Evolutionary conservation across 2,888 invertebrate genomes (phyloP).

Genomic region (Drosophila prostipennis): DNA sequence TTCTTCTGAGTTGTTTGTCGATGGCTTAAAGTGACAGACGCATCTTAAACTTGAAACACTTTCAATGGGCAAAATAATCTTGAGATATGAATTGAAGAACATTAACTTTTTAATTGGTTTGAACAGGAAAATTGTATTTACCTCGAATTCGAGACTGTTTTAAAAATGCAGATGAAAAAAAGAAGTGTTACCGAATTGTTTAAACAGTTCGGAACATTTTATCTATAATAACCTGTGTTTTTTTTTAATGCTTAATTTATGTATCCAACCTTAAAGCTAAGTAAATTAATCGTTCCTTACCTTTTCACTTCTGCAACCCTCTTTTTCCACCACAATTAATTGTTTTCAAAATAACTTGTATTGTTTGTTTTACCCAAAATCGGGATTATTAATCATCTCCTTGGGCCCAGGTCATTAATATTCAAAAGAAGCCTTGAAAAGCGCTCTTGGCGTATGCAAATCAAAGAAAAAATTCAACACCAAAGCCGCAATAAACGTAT

Average conservation of each 20-base stretch:
- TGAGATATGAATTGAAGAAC: background rate
- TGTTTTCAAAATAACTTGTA: conserved; percentile 14
- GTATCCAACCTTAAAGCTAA: too few species aligned
- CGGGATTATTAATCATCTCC: conserved; percentile 39
- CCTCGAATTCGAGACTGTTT: background rate
- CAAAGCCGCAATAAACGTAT: conserved; percentile 15
- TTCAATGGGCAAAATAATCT: background rate
- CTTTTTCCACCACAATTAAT: background rate
- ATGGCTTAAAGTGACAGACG: conserved; percentile 26
- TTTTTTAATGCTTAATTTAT: too few species aligned
- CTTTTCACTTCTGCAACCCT: conserved; percentile 2
- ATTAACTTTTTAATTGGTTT: background rate
- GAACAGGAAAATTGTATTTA: background rate
- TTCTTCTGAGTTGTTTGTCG: conserved; percentile 16
- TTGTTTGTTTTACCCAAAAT: conserved; percentile 30
- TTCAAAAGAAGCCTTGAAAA: conserved; percentile 22
- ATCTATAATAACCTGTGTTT: too few species aligned
- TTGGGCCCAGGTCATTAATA: conserved; percentile 24
- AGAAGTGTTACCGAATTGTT: too few species aligned
- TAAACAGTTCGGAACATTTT: too few species aligned
- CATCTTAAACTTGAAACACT: conserved; percentile 5
- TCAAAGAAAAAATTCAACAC: conserved; percentile 7
- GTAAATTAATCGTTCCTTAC: conserved; percentile 15
- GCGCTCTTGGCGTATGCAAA: conserved; percentile 23
- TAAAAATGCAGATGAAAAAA: background rate